Percentiles rank a stretch among this genome's conserved stretches.
These are phyloP conservation scores for Erynnis tages DNA, from an alignment of 2,888 invertebrate species.

Conservation along the genomic window DNA sequence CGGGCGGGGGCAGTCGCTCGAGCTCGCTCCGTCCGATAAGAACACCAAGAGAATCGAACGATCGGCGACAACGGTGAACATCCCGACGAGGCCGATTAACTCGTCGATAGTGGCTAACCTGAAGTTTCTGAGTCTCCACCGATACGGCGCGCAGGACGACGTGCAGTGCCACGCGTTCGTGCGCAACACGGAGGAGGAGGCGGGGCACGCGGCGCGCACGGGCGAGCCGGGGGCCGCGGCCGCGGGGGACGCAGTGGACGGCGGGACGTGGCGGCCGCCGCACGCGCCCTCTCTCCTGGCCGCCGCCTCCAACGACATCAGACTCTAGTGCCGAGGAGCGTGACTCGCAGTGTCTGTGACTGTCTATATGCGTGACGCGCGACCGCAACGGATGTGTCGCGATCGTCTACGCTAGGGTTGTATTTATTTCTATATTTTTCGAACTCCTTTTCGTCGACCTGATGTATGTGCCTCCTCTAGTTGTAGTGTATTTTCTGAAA, in stretches of 20 bases:
- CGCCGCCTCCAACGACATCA: conserved; percentile 59
- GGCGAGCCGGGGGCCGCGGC: conserved; percentile 26
- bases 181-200: conserved; percentile 39
- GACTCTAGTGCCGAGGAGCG: conserved; percentile 45
- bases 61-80: conserved; percentile 65
- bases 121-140: conserved; percentile 71
- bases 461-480: conserved; percentile 70
- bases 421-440: conserved; percentile 68
- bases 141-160: conserved; percentile 63
- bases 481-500: conserved; percentile 50
- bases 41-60: conserved; percentile 63
- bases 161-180: conserved; percentile 51
- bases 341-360: conserved; percentile 7
- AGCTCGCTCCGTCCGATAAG: conserved; percentile 51
- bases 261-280: conserved; percentile 41
- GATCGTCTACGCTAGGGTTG: conserved; percentile 39
- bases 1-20: conserved; percentile 70
- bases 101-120: conserved; percentile 70
- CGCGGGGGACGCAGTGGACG: conserved; percentile 30
- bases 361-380: conserved; percentile 1
- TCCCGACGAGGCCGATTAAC: conserved; percentile 62
- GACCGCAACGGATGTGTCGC: conserved; percentile 11
- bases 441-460: conserved; percentile 66
- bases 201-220: conserved; percentile 27
- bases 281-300: conserved; percentile 47